Evolutionary conservation across 2,113 vertebrate genomes (phyloP).

Genomic region (Cercopithecus mona): DNA sequence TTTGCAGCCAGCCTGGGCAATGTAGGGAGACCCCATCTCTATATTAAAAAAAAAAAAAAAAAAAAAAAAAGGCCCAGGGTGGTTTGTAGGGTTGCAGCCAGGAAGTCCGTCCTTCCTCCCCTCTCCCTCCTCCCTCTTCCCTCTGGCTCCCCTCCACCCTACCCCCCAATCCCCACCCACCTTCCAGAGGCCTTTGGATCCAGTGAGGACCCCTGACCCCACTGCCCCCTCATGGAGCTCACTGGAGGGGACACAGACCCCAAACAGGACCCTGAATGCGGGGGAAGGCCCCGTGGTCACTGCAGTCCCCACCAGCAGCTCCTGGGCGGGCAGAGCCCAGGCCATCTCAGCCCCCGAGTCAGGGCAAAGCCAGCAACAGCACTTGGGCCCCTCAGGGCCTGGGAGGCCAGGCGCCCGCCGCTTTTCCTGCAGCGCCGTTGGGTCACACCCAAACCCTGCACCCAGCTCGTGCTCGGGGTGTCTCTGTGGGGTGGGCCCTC

Average conservation of each 20-base stretch:
- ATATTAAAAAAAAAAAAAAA: too few species aligned
- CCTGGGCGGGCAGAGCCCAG: not conserved
- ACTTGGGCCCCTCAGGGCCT: not conserved
- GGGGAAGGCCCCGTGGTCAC: not conserved
- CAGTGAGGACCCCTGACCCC: not conserved
- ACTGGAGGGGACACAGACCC: not conserved
- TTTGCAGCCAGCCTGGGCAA: too few species aligned
- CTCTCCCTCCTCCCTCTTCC: not conserved
- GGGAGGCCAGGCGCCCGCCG: not conserved
- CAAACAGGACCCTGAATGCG: too few species aligned
- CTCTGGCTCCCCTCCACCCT: not conserved
- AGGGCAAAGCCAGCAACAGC: not conserved
- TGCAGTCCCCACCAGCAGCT: not conserved
- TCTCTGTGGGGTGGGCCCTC: too few species aligned
- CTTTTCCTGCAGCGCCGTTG: too few species aligned
- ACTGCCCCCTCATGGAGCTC: not conserved
- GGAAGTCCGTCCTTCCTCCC: not conserved
- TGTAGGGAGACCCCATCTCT: too few species aligned
- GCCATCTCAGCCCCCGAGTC: not conserved
- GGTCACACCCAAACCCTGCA: not conserved
- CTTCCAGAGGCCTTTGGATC: not conserved
- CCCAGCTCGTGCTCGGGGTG: too few species aligned
- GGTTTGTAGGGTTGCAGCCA: not conserved
- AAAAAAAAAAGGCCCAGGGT: too few species aligned
- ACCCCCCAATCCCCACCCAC: not conserved